Base-by-base conservation (phyloP, 1,140 invertebrate species). In the Drosophila orosa region DNA sequence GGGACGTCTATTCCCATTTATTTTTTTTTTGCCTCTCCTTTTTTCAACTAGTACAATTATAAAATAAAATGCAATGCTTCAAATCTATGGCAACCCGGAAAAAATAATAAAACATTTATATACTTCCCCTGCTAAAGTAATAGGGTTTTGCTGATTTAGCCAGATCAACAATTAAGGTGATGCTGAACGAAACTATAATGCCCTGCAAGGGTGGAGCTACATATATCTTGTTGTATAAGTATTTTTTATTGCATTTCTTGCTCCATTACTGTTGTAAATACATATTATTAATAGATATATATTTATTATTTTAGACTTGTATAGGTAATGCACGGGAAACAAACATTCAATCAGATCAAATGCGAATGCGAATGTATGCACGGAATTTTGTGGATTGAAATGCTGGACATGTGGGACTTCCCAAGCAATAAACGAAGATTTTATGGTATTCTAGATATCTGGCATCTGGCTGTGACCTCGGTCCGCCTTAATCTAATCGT, bases 401-500 rank as follows among this genome's bases (percentile, higher is more conserved):
- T 84, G 76, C 73, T 59, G 50, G 48, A 59, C 54, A 44, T 57
- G 61, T 54, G 33, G 37, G 56, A 45, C 55, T 66, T 27, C 59
- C 72, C 37, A 66, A 55, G 68, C 63, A 86, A 37, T 58, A 86
- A 87, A 61, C 62, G 57, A 84, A 54, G 52, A 66, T 47, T 76
- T 57, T 45, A 69, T 58, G 57, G 57, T 72, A 73, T 73, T 61
- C 63, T 83, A 75, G 57, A 52, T 60, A 25, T 74, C 29, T 71
- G 74, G 60, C 48, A 25, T 74, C 29, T 67, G 74, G 52, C 47
- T 71, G 25, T 22, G 50, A 35, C 59, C 40, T 37, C 39, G 33
- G 5, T 22, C 22, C 42, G 35, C 19, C 39, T 69, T 91, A 91
- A 79, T 91, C 90, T 91, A 91, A 79, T 91, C 90, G 66, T 91